A percentile compares a stretch with the other conserved stretches of the same genome.
Evolutionary conservation across 53 echinoderm and acorn worm species (phyloP).

Genomic region (Astropecten irregularis): DNA sequence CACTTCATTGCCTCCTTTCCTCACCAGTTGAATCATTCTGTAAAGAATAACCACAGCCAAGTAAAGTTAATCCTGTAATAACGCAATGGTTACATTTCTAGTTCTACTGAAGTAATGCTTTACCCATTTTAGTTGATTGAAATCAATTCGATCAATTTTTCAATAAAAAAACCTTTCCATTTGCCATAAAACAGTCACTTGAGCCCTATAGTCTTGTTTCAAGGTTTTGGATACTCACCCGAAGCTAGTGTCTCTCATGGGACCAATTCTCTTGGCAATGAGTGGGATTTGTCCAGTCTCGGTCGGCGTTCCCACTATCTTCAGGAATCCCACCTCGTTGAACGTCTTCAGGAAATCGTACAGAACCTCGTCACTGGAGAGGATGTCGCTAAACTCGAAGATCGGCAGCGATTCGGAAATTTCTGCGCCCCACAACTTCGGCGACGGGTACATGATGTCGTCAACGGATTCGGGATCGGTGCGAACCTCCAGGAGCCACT

Average conservation of each 20-base stretch:
- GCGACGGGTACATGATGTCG: slow-evolving; percentile 15
- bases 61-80: no score
- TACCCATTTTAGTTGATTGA: no score
- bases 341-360: slow-evolving; percentile 32
- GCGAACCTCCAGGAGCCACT: slow-evolving; percentile 5
- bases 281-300: slow-evolving; percentile 3
- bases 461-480: slow-evolving; percentile 8
- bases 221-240: not conserved
- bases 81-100: no score
- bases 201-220: no score
- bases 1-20: slow-evolving; percentile 3
- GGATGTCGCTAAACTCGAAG: slow-evolving; percentile 51
- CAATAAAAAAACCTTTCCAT: no score
- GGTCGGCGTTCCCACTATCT: not conserved
- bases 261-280: slow-evolving; percentile 33
- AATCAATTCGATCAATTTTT: no score
- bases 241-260: slow-evolving; percentile 17
- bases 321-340: slow-evolving; percentile 8
- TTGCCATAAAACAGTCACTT: no score
- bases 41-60: not conserved
- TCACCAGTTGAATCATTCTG: slow-evolving; percentile 8
- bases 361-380: slow-evolving; percentile 41
- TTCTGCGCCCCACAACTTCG: slow-evolving; percentile 60
- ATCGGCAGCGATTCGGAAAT: slow-evolving; percentile 15
- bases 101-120: no score